Evolutionary conservation across 2,113 vertebrate species (phyloP).

Genomic region (Leptodactylus fuscus): DNA sequence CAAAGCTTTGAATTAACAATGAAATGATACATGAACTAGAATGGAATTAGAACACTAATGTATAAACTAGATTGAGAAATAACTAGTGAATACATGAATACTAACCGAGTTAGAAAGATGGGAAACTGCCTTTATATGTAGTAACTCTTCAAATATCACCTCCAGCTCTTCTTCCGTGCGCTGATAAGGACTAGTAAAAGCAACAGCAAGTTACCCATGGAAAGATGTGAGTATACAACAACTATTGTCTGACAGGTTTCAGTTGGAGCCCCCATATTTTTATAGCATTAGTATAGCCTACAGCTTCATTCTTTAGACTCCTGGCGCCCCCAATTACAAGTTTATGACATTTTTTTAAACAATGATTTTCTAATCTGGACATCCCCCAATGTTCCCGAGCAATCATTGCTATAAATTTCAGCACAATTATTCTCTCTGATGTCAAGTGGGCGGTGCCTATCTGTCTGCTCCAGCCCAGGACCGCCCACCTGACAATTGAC

Average conservation of each 20-base stretch:
- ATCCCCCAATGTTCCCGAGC: too few relatives aligned
- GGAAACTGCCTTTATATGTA: slow-evolving; percentile 91
- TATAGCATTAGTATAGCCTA: background rate
- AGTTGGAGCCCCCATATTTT: background rate
- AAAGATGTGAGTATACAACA: background rate
- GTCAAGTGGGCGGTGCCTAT: too few relatives aligned
- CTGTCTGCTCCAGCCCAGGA: too few relatives aligned
- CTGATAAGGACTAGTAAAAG: slow-evolving; percentile 81
- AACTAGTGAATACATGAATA: too few relatives aligned
- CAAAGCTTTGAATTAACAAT: background rate
- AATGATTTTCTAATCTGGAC: too few relatives aligned
- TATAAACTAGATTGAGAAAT: too few relatives aligned
- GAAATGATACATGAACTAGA: too few relatives aligned
- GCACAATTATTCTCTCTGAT: too few relatives aligned
- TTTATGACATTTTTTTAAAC: background rate
- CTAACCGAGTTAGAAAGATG: slow-evolving; percentile 92
- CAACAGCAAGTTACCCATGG: background rate
- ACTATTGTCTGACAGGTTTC: background rate
- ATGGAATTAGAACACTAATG: too few relatives aligned
- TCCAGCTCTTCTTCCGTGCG: slow-evolving; percentile 90
- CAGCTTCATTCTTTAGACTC: background rate
- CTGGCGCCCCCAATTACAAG: background rate
- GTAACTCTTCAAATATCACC: slow-evolving; percentile 93
- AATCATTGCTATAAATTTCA: too few relatives aligned
- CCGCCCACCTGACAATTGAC: too few relatives aligned